phyloP scores from a whole-genome alignment of 2,797 vertebrate genomes.

The Syndactyla subalaris region DNA sequence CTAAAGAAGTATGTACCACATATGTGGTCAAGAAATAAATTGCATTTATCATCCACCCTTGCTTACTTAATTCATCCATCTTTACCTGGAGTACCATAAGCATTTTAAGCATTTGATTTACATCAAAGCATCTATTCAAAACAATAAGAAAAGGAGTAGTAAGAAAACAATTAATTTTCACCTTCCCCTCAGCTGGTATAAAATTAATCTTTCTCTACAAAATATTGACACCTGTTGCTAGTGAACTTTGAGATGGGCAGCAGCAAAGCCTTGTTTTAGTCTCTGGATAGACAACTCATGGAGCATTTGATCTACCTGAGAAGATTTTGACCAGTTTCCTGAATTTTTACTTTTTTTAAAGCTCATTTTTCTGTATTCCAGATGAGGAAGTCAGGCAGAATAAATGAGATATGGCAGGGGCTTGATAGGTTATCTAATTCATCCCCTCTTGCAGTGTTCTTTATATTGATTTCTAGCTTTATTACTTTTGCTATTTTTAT shows the following conservation, averaged over 20 bases:
- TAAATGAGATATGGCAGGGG: not conserved
- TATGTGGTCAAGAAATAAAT: conserved; percentile 17
- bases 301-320: not conserved
- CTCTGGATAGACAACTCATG: not conserved
- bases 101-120: not conserved
- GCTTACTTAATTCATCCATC: not conserved
- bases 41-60: conserved; percentile 8
- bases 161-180: not conserved
- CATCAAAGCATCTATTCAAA: conserved; percentile 6
- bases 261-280: not conserved
- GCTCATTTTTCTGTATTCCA: not conserved
- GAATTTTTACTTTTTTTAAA: not conserved
- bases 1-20: not conserved
- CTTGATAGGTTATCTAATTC: not conserved
- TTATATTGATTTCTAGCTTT: not conserved
- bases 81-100: not conserved
- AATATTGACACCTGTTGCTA: not conserved
- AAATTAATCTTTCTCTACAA: not conserved
- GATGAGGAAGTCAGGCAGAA: not conserved
- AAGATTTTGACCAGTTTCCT: not conserved
- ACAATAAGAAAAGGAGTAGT: not conserved
- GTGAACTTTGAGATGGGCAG: not conserved
- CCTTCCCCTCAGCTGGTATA: not conserved
- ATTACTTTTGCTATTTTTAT: not conserved
- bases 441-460: not conserved